Evolutionary conservation across 1,140 invertebrate genomes (phyloP), one percentile per base, ranked within the genome.

Genomic region (Asobara japonica): DNA sequence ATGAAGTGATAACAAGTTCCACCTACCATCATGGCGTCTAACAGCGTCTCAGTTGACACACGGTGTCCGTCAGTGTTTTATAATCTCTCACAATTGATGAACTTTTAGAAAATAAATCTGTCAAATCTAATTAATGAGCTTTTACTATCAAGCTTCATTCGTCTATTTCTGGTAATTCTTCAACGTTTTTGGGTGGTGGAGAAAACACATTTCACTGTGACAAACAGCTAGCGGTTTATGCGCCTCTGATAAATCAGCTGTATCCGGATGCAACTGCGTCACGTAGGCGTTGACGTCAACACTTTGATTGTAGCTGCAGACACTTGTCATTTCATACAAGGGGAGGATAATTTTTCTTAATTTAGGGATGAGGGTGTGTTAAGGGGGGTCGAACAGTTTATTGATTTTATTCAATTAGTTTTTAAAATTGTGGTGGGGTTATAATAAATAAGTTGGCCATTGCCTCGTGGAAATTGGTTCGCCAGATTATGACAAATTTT

Each of bases 11-110:
- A 87, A 87, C 82, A 87, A 83, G 85, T 86, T 84, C 85, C 85
- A 87, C 86, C 85, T 87, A 87, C 85, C 84, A 87, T 87, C 85
- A 87, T 87, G 85, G 86, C 84, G 86, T 81, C 86, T 41, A 76
- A 73, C 75, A 78, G 82, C 83, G 82, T 86, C 80, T 77, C 72
- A 22, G 13, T 56, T 56, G 51, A 56, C 51, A 51, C 45, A 56
- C 51, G 20, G 22, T 56, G 51, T 56, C 51, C 25, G 22, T 18
- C 20, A 56, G 51, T 56, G 51, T 27, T 56, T 56, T 13, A 56
- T 45, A 45, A 45, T 45, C 41, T 16, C 41, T 16, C 41, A 16
- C 18, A 45, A 45, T 45, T 11, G 41, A 45, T 45, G 7, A 45
- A 16, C n/a, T 45, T 16, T n/a, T 45, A 16, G n/a, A 16, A 45